phyloP scores from a whole-genome alignment of 2,797 vertebrate species.

The Poeciliopsis gracilis region DNA sequence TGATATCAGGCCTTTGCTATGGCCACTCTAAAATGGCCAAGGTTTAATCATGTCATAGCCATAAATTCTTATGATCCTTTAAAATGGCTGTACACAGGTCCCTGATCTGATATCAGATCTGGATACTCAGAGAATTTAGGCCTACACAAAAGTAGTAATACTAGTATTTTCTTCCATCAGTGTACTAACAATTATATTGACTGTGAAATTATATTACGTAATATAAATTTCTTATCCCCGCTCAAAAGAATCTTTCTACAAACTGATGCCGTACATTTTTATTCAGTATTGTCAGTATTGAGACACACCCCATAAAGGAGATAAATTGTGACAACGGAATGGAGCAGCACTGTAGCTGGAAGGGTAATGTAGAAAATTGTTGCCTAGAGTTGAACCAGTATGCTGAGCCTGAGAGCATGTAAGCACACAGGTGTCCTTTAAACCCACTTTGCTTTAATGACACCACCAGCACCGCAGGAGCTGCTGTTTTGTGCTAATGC shows the following conservation, averaged over 20 bases:
- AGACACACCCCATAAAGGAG: background rate
- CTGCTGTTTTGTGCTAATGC: constrained; percentile 2
- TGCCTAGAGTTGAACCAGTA: constrained; percentile 5
- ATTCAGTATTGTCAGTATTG: background rate
- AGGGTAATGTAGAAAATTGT: constrained; percentile 2
- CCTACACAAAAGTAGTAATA: background rate
- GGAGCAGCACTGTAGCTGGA: background rate
- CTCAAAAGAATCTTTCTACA: background rate
- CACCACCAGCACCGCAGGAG: background rate
- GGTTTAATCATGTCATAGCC: background rate
- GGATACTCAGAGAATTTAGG: background rate
- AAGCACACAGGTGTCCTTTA: constrained; percentile 1
- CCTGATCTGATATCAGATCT: background rate
- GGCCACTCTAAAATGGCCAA: background rate
- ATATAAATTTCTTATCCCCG: background rate
- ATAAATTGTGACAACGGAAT: background rate
- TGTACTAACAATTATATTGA: background rate
- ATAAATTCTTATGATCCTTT: background rate
- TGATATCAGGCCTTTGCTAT: background rate
- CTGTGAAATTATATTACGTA: too few relatives aligned
- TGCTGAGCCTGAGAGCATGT: background rate
- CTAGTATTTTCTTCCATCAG: background rate
- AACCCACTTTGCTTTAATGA: background rate
- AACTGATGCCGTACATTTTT: background rate
- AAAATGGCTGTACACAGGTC: background rate